These are phyloP conservation scores for Phanerotoma sp. DNA, from an alignment of 2,888 invertebrate genomes.

Conservation along the genomic window DNA sequence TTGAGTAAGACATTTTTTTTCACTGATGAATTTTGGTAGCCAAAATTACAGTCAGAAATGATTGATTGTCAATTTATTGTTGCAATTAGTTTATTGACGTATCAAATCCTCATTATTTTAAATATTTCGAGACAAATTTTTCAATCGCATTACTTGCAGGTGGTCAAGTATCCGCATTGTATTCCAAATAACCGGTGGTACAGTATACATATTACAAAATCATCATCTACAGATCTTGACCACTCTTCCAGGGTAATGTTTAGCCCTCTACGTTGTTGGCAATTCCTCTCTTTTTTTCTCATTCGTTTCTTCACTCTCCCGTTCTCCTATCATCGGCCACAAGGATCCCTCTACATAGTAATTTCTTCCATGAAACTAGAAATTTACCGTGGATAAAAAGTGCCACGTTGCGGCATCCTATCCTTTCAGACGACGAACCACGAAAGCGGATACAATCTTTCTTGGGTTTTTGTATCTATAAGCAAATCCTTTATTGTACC, in stretches of 20 bases:
- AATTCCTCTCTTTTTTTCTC: slow-evolving; percentile 9
- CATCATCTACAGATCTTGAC: slow-evolving; percentile 35
- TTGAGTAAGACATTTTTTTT: too few relatives aligned
- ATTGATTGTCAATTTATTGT: too few relatives aligned
- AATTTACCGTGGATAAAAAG: slow-evolving; percentile 46
- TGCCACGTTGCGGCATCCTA: slow-evolving; percentile 36
- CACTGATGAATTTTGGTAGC: too few relatives aligned
- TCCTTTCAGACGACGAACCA: slow-evolving; percentile 13
- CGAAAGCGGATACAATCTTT: slow-evolving; percentile 25
- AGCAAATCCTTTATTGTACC: slow-evolving; percentile 13
- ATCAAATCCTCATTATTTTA: too few relatives aligned
- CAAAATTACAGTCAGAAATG: too few relatives aligned
- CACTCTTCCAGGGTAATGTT: slow-evolving; percentile 32
- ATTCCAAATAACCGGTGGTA: slow-evolving; percentile 9
- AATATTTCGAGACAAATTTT: too few relatives aligned
- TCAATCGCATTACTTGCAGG: background rate
- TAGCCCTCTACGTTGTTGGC: slow-evolving; percentile 28
- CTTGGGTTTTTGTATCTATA: slow-evolving; percentile 9
- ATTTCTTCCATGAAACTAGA: slow-evolving; percentile 44
- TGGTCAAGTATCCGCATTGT: background rate
- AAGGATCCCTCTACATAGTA: slow-evolving; percentile 34
- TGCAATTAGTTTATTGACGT: too few relatives aligned
- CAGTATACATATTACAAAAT: slow-evolving; percentile 43
- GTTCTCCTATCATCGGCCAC: slow-evolving; percentile 25
- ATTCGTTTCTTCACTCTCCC: slow-evolving; percentile 9